phyloP scores from a whole-genome alignment of 2,113 vertebrate genomes.

The Nothocercus nigrocapillus region DNA sequence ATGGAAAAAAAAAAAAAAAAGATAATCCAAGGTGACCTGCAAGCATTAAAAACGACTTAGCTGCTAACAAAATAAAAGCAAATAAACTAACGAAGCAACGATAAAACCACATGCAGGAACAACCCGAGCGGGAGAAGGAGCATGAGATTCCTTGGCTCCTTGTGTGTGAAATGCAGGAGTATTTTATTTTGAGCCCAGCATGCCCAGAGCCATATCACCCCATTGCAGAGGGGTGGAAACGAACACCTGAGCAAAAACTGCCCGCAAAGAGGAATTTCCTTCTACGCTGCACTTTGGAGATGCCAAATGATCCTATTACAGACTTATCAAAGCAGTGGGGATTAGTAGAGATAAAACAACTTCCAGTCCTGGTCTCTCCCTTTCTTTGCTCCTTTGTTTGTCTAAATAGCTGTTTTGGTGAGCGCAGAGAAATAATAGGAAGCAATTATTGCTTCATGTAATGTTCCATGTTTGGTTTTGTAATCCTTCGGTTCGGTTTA shows the following conservation, averaged over 20 bases:
- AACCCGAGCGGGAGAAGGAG: neutral
- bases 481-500: slow-evolving; percentile 82
- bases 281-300: slow-evolving; percentile 28
- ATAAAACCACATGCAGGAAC: neutral
- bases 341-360: slow-evolving; percentile 72
- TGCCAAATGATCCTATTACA: slow-evolving; percentile 73
- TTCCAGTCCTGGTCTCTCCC: slow-evolving; percentile 69
- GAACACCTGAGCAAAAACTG: slow-evolving; percentile 32
- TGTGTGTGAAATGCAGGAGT: neutral
- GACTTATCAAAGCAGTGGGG: slow-evolving; percentile 77
- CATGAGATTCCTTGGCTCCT: neutral
- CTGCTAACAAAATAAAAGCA: neutral
- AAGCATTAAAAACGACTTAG: neutral
- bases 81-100: neutral
- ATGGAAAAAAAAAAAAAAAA: neutral
- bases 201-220: neutral
- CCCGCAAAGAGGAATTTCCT: slow-evolving; percentile 11
- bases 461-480: slow-evolving; percentile 81
- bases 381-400: slow-evolving; percentile 76
- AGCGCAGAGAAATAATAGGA: slow-evolving; percentile 80
- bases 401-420: slow-evolving; percentile 83
- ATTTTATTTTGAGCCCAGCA: neutral
- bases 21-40: neutral
- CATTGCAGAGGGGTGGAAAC: neutral
- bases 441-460: slow-evolving; percentile 84